Evolutionary conservation across 1,140 invertebrate genomes (phyloP).

Genomic region (Geopemphigus sp.): DNA sequence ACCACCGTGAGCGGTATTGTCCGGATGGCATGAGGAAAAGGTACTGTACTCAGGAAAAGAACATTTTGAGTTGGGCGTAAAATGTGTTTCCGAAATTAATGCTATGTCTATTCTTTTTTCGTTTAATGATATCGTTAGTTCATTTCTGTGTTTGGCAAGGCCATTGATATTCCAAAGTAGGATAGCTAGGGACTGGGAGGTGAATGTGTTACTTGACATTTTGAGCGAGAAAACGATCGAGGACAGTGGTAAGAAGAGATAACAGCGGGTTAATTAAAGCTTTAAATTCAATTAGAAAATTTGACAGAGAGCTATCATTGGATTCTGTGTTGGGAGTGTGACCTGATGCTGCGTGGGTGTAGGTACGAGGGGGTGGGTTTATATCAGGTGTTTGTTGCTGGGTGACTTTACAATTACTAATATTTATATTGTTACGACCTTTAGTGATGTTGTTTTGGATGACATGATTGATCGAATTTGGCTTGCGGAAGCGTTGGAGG

Average conservation of each 20-base stretch:
- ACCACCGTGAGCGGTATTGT: no score
- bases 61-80: no score
- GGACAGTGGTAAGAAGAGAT: background rate
- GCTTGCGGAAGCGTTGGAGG: slow-evolving; percentile 5
- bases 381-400: background rate
- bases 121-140: slow-evolving; percentile 51
- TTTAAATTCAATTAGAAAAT: background rate
- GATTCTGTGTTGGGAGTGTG: background rate
- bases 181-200: no score
- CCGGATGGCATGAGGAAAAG: no score
- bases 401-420: background rate
- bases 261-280: background rate
- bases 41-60: no score
- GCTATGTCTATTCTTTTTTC: slow-evolving; percentile 51
- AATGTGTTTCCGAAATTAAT: slow-evolving; percentile 50
- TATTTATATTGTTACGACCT: slow-evolving; percentile 1
- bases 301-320: background rate
- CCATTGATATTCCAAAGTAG: slow-evolving; percentile 52
- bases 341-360: background rate
- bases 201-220: background rate
- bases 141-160: slow-evolving; percentile 50
- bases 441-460: background rate
- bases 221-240: background rate
- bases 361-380: background rate
- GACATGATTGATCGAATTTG: background rate